Evolutionary conservation across 23 tunicate species (phyloP).

Genomic region (Diplosoma virens): DNA sequence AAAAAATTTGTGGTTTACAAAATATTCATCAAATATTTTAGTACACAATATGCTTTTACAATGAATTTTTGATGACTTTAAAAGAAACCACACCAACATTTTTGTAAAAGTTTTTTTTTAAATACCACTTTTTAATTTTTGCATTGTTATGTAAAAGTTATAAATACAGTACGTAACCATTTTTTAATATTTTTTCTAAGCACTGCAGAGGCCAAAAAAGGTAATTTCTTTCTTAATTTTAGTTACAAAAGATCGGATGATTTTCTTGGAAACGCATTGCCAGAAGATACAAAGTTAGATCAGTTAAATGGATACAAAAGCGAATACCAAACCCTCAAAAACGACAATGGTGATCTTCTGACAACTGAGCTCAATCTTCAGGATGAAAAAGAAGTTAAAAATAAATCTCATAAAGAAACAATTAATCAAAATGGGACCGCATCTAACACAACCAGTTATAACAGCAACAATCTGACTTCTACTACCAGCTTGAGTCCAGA

Average conservation of each 20-base stretch:
- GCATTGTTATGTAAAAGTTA: no score
- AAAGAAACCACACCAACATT: no score
- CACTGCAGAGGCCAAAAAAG: no score
- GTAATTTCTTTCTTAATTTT: not conserved
- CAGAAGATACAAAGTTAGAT: not conserved
- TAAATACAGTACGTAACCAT: no score
- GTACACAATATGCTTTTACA: no score
- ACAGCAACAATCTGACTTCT: not conserved
- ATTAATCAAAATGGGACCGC: not conserved
- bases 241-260: slow-evolving; percentile 10
- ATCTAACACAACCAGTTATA: not conserved
- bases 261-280: not conserved
- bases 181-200: no score
- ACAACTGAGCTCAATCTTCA: not conserved
- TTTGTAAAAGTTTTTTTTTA: no score
- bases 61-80: no score
- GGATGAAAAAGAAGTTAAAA: not conserved
- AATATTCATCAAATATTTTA: no score
- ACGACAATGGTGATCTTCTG: not conserved
- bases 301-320: not conserved
- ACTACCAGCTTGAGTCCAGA: not conserved
- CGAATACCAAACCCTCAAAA: not conserved
- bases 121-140: no score
- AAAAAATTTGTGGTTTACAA: no score
- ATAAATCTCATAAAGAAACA: not conserved